phyloP scores from a whole-genome alignment of 2,113 vertebrate genomes.

The Paratilapia polleni region DNA sequence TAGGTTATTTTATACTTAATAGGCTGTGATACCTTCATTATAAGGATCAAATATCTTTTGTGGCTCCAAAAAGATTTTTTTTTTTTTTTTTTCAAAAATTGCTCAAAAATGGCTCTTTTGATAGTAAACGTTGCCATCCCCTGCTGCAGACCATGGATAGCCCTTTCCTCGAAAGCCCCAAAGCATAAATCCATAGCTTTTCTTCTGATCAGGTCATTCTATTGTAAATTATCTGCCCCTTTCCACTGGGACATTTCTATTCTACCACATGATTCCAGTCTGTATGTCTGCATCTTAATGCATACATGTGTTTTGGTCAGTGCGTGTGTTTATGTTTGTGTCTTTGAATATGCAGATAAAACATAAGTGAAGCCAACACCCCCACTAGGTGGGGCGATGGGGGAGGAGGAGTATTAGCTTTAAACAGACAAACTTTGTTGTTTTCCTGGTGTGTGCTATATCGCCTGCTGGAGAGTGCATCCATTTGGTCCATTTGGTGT shows the following conservation, averaged over 20 bases:
- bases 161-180: not conserved
- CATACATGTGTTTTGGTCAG: not conserved
- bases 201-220: not conserved
- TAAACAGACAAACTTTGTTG: conserved; percentile 67
- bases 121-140: too few species aligned
- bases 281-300: not conserved
- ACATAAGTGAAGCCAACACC: conserved; percentile 27
- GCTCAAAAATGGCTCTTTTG: too few species aligned
- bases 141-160: too few species aligned
- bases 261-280: too few species aligned
- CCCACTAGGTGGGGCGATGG: conserved; percentile 28
- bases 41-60: too few species aligned
- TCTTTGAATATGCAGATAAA: conserved; percentile 34
- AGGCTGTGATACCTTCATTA: too few species aligned
- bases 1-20: too few species aligned
- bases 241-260: not conserved
- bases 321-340: conserved; percentile 18
- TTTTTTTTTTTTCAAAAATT: too few species aligned
- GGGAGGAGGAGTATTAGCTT: conserved; percentile 55
- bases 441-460: not conserved
- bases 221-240: not conserved
- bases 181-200: not conserved
- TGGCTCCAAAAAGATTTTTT: too few species aligned
- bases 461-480: conserved; percentile 36
- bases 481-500: conserved; percentile 60